Percentiles rank a stretch among this genome's conserved stretches.
phyloP scores from a whole-genome alignment of 2,113 vertebrate genomes.

The Phaethornis superciliosus region DNA sequence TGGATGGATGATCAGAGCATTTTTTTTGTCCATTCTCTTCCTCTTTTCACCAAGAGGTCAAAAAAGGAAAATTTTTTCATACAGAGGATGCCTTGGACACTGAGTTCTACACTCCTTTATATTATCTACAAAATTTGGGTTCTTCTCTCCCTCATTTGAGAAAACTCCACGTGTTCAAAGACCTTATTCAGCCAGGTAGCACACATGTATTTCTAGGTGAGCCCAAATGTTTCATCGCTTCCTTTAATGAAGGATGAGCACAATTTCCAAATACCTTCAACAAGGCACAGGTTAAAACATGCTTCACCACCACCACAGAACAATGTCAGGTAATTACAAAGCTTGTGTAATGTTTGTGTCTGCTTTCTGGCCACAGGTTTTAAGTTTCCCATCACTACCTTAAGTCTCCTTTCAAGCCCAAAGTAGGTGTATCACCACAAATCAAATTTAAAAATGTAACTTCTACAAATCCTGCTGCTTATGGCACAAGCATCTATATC shows the following conservation, averaged over 20 bases:
- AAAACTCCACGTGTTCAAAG: neutral
- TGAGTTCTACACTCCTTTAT: rapidly evolving
- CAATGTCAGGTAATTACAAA: neutral
- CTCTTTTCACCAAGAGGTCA: neutral
- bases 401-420: neutral
- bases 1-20: neutral
- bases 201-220: neutral
- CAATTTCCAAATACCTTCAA: slow-evolving; percentile 14
- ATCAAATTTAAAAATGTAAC: rapidly evolving
- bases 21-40: neutral
- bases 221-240: neutral
- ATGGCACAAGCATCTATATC: neutral
- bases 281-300: neutral
- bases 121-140: neutral
- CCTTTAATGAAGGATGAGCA: neutral
- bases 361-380: neutral
- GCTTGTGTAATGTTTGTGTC: neutral
- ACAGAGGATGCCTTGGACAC: neutral
- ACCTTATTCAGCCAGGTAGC: neutral
- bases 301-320: neutral
- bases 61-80: slow-evolving; percentile 15
- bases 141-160: neutral
- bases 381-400: neutral
- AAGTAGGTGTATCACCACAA: rapidly evolving
- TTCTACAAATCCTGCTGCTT: neutral